Evolutionary conservation across 2,888 invertebrate genomes (phyloP).

Genomic region (Nesidiocoris tenuis): DNA sequence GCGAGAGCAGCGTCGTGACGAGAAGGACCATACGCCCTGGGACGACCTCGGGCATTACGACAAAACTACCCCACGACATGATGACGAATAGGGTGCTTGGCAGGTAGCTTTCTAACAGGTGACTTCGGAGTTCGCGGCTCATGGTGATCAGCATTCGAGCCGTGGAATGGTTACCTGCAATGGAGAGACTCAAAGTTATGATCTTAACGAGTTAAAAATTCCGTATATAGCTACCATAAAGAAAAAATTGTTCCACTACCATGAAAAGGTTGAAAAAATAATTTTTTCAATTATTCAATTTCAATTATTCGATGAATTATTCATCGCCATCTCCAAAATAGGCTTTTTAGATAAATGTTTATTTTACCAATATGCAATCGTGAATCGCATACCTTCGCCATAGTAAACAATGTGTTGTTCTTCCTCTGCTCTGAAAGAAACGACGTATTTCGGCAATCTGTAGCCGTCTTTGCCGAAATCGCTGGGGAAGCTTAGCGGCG

Average conservation of each 20-base stretch:
- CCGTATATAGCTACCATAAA: too few relatives aligned
- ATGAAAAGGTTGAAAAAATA: too few relatives aligned
- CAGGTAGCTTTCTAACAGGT: slow-evolving; percentile 64
- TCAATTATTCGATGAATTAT: too few relatives aligned
- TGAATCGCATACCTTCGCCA: slow-evolving; percentile 66
- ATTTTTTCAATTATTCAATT: too few relatives aligned
- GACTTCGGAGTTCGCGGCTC: slow-evolving; percentile 63
- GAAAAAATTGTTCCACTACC: too few relatives aligned
- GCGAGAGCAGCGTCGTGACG: slow-evolving; percentile 64
- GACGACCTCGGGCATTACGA: slow-evolving; percentile 66
- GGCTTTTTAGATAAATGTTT: too few relatives aligned
- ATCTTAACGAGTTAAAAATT: too few relatives aligned
- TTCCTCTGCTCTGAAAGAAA: slow-evolving; percentile 63
- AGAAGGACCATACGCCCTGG: slow-evolving; percentile 66
- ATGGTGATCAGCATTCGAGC: slow-evolving; percentile 63
- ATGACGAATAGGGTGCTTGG: slow-evolving; percentile 66
- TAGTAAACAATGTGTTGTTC: slow-evolving; percentile 64
- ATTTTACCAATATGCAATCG: too few relatives aligned
- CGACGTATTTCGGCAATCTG: slow-evolving; percentile 65
- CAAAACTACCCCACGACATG: slow-evolving; percentile 68
- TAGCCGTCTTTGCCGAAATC: slow-evolving; percentile 61
- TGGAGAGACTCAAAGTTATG: too few relatives aligned
- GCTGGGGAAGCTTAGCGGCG: slow-evolving; percentile 59
- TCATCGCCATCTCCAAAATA: too few relatives aligned
- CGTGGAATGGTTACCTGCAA: slow-evolving; percentile 63